Evolutionary conservation across 2,113 vertebrate genomes (phyloP).

Genomic region (Uria lomvia): DNA sequence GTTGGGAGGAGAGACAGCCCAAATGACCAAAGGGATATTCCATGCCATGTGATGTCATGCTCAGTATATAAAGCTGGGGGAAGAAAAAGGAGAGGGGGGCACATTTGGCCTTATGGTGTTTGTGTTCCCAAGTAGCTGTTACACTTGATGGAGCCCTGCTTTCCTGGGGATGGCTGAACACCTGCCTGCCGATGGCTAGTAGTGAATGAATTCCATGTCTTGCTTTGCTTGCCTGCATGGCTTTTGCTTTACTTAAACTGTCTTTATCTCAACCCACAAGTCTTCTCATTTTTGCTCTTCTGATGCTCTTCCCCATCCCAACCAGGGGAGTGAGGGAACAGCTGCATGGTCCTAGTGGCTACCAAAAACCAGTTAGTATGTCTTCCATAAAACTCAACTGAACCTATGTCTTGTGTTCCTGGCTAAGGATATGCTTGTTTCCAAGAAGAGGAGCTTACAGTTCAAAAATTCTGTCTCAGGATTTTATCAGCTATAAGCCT

Average conservation of each 20-base stretch:
- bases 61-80: not conserved
- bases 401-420: not conserved
- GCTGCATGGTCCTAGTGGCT: not conserved
- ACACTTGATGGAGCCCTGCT: not conserved
- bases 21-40: not conserved
- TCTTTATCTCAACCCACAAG: not conserved
- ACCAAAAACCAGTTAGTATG: not conserved
- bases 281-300: not conserved
- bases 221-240: not conserved
- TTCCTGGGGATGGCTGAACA: not conserved
- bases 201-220: not conserved
- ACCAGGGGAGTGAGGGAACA: not conserved
- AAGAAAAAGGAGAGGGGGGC: not conserved
- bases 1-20: not conserved
- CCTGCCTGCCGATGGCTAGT: not conserved
- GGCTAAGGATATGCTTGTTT: not conserved
- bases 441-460: not conserved
- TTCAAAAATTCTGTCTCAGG: not conserved
- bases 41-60: not conserved
- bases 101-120: not conserved
- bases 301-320: not conserved
- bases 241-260: not conserved
- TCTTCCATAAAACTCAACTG: too few relatives aligned
- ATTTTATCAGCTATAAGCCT: not conserved
- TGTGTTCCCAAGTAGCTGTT: not conserved